Conservation (phyloP, 1,140 invertebrate genomes). For the Colletes gigas region DNA sequence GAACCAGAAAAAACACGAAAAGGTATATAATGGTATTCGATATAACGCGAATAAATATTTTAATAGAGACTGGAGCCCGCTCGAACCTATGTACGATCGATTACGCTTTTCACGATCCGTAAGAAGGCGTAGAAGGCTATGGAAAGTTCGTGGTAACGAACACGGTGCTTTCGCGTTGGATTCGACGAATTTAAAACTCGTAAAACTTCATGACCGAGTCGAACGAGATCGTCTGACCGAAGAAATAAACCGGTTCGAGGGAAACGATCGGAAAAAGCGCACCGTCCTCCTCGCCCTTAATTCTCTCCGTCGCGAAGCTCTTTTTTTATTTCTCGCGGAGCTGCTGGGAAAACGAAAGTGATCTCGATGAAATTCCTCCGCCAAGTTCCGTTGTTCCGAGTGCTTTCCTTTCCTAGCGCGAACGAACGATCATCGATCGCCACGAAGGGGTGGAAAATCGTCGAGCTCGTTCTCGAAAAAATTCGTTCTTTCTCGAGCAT, state of each 20-base stretch:
- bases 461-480: not conserved
- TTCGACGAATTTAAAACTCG: constrained; percentile 9
- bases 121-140: not conserved
- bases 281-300: not conserved
- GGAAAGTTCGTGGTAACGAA: not conserved
- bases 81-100: too few species aligned
- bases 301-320: not conserved
- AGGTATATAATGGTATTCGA: too few species aligned
- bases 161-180: not conserved
- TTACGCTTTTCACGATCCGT: too few species aligned
- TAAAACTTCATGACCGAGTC: constrained; percentile 7
- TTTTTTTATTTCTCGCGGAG: not conserved
- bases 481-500: constrained; percentile 14
- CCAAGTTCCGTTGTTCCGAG: not conserved
- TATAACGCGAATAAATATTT: too few species aligned
- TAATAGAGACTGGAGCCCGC: too few species aligned
- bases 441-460: too few species aligned
- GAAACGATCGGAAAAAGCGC: not conserved
- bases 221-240: constrained; percentile 1
- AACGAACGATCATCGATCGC: not conserved
- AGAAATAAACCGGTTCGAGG: not conserved
- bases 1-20: too few species aligned
- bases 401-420: not conserved
- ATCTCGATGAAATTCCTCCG: not conserved
- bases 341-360: constrained; percentile 2